A percentile compares a stretch with the other conserved stretches of the same genome.
Evolutionary conservation across 2,797 vertebrate species (phyloP).

Genomic region (Coreius guichenoti): DNA sequence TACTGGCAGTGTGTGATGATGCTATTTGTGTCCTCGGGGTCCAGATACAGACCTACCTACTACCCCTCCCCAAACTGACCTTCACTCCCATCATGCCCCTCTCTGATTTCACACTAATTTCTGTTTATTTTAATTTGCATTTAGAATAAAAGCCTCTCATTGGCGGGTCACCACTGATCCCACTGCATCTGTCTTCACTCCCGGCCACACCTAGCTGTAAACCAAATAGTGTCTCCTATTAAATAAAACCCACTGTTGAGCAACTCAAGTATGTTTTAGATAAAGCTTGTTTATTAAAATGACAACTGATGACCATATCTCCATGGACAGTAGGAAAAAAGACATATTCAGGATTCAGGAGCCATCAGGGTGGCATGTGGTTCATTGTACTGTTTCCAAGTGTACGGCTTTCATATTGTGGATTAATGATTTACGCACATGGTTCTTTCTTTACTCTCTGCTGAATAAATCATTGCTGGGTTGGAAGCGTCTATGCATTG

Average conservation of each 20-base stretch:
- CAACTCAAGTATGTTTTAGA: background rate
- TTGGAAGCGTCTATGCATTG: constrained; percentile 15
- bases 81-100: background rate
- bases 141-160: constrained; percentile 16
- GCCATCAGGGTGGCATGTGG: constrained; percentile 14
- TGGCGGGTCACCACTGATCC: constrained; percentile 18
- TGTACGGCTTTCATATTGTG: constrained; percentile 37
- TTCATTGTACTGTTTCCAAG: constrained; percentile 33
- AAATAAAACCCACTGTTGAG: background rate
- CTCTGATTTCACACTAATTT: constrained; percentile 17
- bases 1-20: background rate
- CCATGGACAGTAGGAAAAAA: background rate
- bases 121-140: constrained; percentile 25
- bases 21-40: background rate
- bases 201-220: background rate
- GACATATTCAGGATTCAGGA: background rate
- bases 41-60: background rate
- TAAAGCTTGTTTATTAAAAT: background rate
- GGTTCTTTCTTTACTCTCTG: constrained; percentile 34
- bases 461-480: constrained; percentile 57
- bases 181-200: background rate
- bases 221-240: constrained; percentile 16
- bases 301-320: background rate
- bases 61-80: constrained; percentile 10
- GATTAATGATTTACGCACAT: constrained; percentile 61